Evolutionary conservation across 2,113 vertebrate genomes (phyloP), one percentile per base, ranked within the genome.

Genomic region (Otolemur garnettii): DNA sequence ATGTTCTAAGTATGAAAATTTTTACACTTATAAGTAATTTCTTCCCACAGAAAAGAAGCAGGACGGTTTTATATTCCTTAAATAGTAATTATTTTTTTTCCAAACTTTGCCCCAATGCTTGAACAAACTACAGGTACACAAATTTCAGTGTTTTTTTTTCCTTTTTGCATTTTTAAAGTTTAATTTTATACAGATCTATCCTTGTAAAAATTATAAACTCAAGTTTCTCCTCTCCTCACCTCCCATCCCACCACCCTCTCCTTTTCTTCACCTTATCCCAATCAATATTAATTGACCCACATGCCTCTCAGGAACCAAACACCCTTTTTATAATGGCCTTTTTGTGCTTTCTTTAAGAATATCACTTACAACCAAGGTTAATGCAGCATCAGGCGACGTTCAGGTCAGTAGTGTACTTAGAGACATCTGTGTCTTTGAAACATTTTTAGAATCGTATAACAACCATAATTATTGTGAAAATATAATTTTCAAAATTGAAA

Each of bases 351-450:
- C 14, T 19, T 26, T 38, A 92, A 77, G 71, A 84, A 81, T 78
- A 92, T 92, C 28, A 77, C 45, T 96, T 97, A 81, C 72, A 96
- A 85, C 9, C 57, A 78, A 87, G n/a, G n/a, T 90, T 93, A 89
- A 78, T 26, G 4, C 42, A 42, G 15, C 7, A 53, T 28, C 42
- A 64, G 8, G 13, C 19, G 0, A 60, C 71, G 90, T 89, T 78
- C 28, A 45, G 3, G 0, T 4, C 53, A 45, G 12, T 64, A 55
- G 38, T 38, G 38, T 68, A 53, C 5, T 74, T 84, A 24, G 18
- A 9, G 9, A 1, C 55, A 66, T 68, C 5, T 60, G 1, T 81
- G 24, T 78, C 50, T 78, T 66, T 85, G 55, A 95, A 96, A 84
- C 53, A 50, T 53, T 95, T 11, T 89, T 92, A 57, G 33, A 91